Conservation (phyloP, 2,888 invertebrate species). For the Eristalinus sepulchralis region DNA sequence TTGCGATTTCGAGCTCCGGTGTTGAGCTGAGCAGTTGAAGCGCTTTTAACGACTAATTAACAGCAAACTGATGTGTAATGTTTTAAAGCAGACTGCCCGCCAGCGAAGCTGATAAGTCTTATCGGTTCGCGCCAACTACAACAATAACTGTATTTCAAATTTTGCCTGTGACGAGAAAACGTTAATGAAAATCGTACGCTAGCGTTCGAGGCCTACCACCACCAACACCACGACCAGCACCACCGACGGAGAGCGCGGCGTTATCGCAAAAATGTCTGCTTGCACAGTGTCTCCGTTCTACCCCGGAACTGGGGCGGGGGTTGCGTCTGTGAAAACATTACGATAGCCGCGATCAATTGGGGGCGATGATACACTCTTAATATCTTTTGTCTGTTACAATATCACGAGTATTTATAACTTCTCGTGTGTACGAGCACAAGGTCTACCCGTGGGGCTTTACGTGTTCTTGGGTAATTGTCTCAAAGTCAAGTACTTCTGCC, state of each 20-base stretch:
- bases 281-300: constrained; percentile 46
- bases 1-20: constrained; percentile 16
- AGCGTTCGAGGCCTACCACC: constrained; percentile 45
- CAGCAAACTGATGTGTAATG: constrained; percentile 63
- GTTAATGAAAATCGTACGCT: constrained; percentile 68
- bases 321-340: constrained; percentile 19
- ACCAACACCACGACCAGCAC: neutral
- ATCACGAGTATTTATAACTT: neutral
- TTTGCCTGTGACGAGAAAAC: constrained; percentile 50
- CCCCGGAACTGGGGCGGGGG: constrained; percentile 13
- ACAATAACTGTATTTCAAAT: constrained; percentile 8
- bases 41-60: constrained; percentile 65
- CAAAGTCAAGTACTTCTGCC: constrained; percentile 55
- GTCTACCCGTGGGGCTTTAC: constrained; percentile 64
- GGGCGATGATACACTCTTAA: constrained; percentile 68
- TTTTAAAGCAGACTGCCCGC: constrained; percentile 69
- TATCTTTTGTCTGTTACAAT: constrained; percentile 29
- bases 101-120: constrained; percentile 68
- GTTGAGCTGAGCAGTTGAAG: constrained; percentile 45
- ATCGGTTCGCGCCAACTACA: constrained; percentile 57
- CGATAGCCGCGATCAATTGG: constrained; percentile 66
- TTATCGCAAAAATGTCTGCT: constrained; percentile 68
- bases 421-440: constrained; percentile 49
- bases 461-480: constrained; percentile 40
- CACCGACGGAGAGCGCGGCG: constrained; percentile 8